Base-by-base conservation (phyloP, 2,888 invertebrate genomes). In the Eupithecia tripunctaria region DNA sequence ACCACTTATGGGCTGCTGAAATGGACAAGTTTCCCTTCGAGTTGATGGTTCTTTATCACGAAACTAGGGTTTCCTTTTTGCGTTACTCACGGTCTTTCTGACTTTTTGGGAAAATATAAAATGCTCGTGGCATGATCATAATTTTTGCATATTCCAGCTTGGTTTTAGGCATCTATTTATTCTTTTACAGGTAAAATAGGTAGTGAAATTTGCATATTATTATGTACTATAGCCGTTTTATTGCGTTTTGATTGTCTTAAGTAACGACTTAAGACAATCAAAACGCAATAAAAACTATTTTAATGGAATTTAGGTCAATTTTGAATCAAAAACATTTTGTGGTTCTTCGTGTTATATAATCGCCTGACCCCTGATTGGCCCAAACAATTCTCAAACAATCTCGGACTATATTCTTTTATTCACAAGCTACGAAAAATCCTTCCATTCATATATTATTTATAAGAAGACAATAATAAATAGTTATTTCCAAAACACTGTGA, bases 401-500 rank as follows among this genome's bases (percentile, higher is more conserved):
- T 21, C 32, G n/a, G 36, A 62, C 27, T 29, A 62, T 62, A 36
- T n/a, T 64, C 12, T 38, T 38, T 21, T 25, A 64, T 64, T 64
- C 38, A 64, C 25, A 3, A 60, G 27, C 60, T 38, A 38, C 5
- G 21, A 64, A 38, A 64, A 38, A 64, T 64, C n/a, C 10, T 38
- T 21, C 15, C 14, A 64, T 64, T 64, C 63, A n/a, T 60, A 18
- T 29, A 29, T 64, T 64, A 64, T 64, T 38, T 64, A 64, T 64
- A 64, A 38, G 38, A 64, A 38, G 38, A 64, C 63, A 38, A 64
- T 64, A 64, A 64, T 21, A 68, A 59, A 67, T 73, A 47, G 64
- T 36, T 68, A 69, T 71, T 68, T 51, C 56, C 21, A 27, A 65
- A 68, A 36, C 51, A 47, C 47, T 65, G 59, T 67, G 70, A 72